Evolutionary conservation across 2,888 invertebrate species (phyloP).

Genomic region (Leptothorax acervorum): DNA sequence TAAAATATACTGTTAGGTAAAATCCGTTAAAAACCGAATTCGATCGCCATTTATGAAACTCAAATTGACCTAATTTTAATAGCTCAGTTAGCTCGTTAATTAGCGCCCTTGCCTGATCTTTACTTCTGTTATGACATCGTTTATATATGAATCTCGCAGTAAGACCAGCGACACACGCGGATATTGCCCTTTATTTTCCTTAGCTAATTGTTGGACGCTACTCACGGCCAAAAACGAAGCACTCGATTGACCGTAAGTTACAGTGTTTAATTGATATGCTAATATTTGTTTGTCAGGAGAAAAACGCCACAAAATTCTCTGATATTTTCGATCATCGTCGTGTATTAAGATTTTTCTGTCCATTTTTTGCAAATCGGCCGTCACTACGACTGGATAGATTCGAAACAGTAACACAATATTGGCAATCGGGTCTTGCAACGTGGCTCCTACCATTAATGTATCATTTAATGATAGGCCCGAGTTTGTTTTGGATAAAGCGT

Average conservation of each 20-base stretch:
- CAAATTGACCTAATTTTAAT: not conserved
- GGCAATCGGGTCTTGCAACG: not conserved
- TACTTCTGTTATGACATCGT: not conserved
- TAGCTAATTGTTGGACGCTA: not conserved
- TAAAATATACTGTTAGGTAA: no score
- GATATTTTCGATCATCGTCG: not conserved
- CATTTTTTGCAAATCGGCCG: constrained; percentile 9
- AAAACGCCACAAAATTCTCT: not conserved
- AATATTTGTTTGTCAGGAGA: not conserved
- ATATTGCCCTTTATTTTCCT: not conserved
- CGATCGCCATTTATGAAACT: not conserved
- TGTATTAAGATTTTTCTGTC: not conserved
- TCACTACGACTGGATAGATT: not conserved
- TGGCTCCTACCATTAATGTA: not conserved
- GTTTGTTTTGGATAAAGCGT: not conserved
- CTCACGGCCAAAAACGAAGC: not conserved
- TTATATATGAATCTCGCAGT: not conserved
- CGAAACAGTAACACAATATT: not conserved
- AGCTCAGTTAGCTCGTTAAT: not conserved
- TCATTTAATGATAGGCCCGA: not conserved
- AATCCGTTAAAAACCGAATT: not conserved
- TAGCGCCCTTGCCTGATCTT: not conserved
- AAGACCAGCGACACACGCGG: not conserved
- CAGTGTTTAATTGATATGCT: not conserved
- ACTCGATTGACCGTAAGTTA: not conserved